Percentiles rank a stretch among this genome's conserved stretches.
Evolutionary conservation across 2,797 vertebrate genomes (phyloP).

Genomic region (Mastacembelus armatus): DNA sequence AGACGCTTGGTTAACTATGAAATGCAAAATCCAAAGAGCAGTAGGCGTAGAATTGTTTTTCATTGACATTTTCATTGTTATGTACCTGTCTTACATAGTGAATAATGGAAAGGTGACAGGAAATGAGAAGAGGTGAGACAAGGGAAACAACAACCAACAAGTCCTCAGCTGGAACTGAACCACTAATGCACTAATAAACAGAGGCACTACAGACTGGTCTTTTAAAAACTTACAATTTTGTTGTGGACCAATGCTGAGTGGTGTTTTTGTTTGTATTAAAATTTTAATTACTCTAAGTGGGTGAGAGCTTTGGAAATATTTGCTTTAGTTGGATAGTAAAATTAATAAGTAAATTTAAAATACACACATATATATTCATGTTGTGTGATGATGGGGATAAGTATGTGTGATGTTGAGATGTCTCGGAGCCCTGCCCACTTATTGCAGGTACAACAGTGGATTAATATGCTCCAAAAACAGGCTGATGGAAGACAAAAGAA

Average conservation of each 20-base stretch:
- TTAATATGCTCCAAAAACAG: conserved; percentile 45
- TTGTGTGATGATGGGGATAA: conserved; percentile 53
- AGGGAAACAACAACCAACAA: background rate
- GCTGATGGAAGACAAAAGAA: conserved; percentile 26
- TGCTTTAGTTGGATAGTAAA: too few relatives aligned
- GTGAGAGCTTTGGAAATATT: conserved; percentile 28
- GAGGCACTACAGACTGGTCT: background rate
- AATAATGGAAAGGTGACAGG: background rate
- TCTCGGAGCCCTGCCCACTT: conserved; percentile 30
- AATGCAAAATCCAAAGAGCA: background rate
- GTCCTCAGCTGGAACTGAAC: too few relatives aligned
- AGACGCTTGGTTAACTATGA: background rate
- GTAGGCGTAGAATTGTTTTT: background rate
- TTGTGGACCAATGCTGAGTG: background rate
- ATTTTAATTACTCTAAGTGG: conserved; percentile 29
- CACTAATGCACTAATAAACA: too few relatives aligned
- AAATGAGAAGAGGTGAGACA: background rate
- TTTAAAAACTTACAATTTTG: background rate
- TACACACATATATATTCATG: conserved; percentile 18
- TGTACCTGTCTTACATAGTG: background rate
- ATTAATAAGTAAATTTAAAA: too few relatives aligned
- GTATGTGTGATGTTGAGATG: conserved; percentile 24
- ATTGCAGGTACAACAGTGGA: conserved; percentile 29
- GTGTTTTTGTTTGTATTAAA: conserved; percentile 32
- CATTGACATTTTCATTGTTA: background rate